Evolutionary conservation across 2,113 vertebrate species (phyloP).

Genomic region (Cinclus cinclus): DNA sequence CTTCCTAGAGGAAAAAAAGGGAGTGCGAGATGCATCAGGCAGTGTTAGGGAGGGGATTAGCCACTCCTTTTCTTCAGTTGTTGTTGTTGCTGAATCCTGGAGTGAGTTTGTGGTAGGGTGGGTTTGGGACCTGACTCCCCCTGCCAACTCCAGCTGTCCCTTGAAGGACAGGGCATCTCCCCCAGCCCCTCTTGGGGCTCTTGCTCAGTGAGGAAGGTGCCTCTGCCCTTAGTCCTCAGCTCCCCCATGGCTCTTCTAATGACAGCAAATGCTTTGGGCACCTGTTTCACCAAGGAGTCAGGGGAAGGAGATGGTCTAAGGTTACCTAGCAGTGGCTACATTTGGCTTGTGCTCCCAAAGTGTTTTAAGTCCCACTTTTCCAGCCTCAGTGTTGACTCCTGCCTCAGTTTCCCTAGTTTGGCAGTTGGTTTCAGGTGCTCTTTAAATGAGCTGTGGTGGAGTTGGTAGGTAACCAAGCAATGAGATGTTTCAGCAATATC

Average conservation of each 20-base stretch:
- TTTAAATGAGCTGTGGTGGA: not conserved
- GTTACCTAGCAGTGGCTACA: not conserved
- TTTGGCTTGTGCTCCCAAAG: not conserved
- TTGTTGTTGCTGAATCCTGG: not conserved
- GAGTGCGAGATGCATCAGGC: not conserved
- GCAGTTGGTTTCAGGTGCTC: not conserved
- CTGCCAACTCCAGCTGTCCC: not conserved
- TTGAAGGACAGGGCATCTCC: not conserved
- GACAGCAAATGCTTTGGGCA: not conserved
- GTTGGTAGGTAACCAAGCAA: not conserved
- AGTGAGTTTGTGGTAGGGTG: not conserved
- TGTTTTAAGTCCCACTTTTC: not conserved
- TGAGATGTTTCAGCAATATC: fast-evolving
- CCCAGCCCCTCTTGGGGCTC: not conserved
- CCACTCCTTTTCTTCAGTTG: not conserved
- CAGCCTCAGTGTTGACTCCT: not conserved
- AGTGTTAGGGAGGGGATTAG: not conserved
- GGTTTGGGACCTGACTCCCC: not conserved
- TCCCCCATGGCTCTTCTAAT: not conserved
- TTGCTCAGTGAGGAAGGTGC: not conserved
- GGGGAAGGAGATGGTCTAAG: not conserved
- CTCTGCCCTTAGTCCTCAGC: not conserved
- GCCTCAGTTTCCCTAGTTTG: not conserved
- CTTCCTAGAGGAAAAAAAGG: not conserved
- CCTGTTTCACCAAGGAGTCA: not conserved